Evolutionary conservation across 1,140 invertebrate species (phyloP).

Genomic region (Tachypleus tridentatus): DNA sequence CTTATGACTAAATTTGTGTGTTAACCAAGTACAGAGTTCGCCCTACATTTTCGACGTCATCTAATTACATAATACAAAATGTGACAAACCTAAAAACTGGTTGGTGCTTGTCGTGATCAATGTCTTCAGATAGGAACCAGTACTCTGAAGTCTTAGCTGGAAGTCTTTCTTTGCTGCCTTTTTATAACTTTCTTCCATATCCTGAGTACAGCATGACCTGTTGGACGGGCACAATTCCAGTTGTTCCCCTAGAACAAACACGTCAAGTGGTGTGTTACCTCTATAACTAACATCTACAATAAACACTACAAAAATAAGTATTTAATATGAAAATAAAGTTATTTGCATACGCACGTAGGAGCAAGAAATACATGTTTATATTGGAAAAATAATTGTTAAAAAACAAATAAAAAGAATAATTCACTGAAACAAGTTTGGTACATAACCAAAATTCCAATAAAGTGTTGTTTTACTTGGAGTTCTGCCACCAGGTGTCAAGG

Average conservation of each 20-base stretch:
- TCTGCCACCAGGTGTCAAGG: no score
- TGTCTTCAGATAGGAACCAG: conserved; percentile 14
- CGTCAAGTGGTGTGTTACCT: neutral
- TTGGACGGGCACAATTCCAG: conserved; percentile 12
- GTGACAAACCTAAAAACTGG: no score
- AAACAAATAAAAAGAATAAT: neutral
- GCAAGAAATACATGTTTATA: neutral
- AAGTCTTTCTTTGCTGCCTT: conserved; percentile 14
- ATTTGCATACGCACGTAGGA: neutral
- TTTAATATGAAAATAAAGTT: neutral
- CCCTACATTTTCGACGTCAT: no score
- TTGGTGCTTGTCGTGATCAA: conserved; percentile 15
- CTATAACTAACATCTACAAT: neutral
- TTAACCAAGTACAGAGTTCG: no score
- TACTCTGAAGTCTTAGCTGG: conserved; percentile 9
- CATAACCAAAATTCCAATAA: no score
- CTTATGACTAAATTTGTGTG: no score
- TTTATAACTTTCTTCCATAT: conserved; percentile 12
- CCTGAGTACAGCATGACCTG: conserved; percentile 12
- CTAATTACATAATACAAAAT: no score
- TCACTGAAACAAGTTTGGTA: neutral
- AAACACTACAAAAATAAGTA: neutral
- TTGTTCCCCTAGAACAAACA: conserved; percentile 9
- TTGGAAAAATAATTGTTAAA: neutral
- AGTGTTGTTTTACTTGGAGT: no score